phyloP scores from a whole-genome alignment of 2,113 vertebrate species.

The Dissostichus mawsoni region DNA sequence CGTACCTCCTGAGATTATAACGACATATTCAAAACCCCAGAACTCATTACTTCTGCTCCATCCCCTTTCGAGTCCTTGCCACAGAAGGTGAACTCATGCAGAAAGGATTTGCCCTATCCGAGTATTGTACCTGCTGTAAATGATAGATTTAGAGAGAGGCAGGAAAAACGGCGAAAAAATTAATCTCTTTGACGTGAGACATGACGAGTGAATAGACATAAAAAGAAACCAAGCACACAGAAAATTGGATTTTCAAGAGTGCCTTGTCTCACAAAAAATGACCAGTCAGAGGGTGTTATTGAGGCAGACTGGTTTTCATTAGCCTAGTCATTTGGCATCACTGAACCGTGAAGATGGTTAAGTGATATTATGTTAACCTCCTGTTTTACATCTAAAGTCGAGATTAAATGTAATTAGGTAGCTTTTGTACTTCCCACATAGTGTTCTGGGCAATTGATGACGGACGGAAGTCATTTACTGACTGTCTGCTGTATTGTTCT shows the following conservation, averaged over 20 bases:
- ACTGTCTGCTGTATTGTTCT: slow-evolving; percentile 69
- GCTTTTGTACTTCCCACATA: slow-evolving; percentile 77
- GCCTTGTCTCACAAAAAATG: slow-evolving; percentile 82
- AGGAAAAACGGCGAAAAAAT: slow-evolving; percentile 72
- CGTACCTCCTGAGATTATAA: slow-evolving; percentile 65
- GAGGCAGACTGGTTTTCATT: slow-evolving; percentile 84
- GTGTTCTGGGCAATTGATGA: slow-evolving; percentile 78
- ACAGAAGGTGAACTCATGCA: slow-evolving; percentile 78
- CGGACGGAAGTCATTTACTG: slow-evolving; percentile 74
- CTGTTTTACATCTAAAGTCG: slow-evolving; percentile 83
- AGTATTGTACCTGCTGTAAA: slow-evolving; percentile 82
- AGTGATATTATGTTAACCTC: slow-evolving; percentile 87
- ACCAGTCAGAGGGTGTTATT: slow-evolving; percentile 81
- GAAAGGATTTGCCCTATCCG: slow-evolving; percentile 80
- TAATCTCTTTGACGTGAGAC: slow-evolving; percentile 79
- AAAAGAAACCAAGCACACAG: slow-evolving; percentile 79
- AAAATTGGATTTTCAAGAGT: slow-evolving; percentile 86
- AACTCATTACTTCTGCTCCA: slow-evolving; percentile 73
- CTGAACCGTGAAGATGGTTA: slow-evolving; percentile 86
- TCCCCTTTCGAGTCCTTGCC: slow-evolving; percentile 68
- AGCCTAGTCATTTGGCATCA: slow-evolving; percentile 82
- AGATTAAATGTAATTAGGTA: slow-evolving; percentile 85
- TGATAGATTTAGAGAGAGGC: slow-evolving; percentile 79
- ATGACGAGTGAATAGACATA: slow-evolving; percentile 83
- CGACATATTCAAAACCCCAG: slow-evolving; percentile 75